Conservation (phyloP, 1,140 invertebrate species). For the Drosophila yakuba region DNA sequence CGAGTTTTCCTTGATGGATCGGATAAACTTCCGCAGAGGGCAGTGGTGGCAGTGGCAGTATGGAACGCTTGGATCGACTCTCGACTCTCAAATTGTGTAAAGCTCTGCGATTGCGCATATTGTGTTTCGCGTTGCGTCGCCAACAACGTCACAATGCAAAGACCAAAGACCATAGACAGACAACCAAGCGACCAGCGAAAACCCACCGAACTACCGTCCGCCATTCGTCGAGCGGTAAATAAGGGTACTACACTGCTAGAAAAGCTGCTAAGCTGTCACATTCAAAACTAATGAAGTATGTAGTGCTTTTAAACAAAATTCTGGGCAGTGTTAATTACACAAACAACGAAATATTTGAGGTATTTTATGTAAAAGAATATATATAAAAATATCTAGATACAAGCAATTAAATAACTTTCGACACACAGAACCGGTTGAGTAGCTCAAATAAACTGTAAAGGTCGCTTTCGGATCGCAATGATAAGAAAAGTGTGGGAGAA, state of each 20-base stretch:
- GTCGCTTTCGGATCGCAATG: slow-evolving; percentile 8
- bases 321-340: no score
- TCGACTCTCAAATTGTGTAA: slow-evolving; percentile 63
- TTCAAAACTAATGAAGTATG: background rate
- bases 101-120: slow-evolving; percentile 73
- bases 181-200: slow-evolving; percentile 39
- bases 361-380: no score
- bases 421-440: background rate
- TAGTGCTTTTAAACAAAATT: no score
- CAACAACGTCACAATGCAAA: slow-evolving; percentile 78
- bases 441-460: slow-evolving; percentile 9
- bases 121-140: slow-evolving; percentile 73
- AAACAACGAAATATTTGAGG: no score
- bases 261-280: background rate
- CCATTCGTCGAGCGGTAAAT: slow-evolving; percentile 35
- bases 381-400: background rate
- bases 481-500: slow-evolving; percentile 6
- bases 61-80: slow-evolving; percentile 15
- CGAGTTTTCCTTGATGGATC: background rate
- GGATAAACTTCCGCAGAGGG: slow-evolving; percentile 1
- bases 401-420: slow-evolving; percentile 2
- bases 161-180: background rate
- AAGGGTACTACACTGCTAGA: slow-evolving; percentile 19
- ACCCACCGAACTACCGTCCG: slow-evolving; percentile 29
- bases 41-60: background rate